Conservation (phyloP, 1,140 invertebrate genomes). For the Wasmannia auropunctata region DNA sequence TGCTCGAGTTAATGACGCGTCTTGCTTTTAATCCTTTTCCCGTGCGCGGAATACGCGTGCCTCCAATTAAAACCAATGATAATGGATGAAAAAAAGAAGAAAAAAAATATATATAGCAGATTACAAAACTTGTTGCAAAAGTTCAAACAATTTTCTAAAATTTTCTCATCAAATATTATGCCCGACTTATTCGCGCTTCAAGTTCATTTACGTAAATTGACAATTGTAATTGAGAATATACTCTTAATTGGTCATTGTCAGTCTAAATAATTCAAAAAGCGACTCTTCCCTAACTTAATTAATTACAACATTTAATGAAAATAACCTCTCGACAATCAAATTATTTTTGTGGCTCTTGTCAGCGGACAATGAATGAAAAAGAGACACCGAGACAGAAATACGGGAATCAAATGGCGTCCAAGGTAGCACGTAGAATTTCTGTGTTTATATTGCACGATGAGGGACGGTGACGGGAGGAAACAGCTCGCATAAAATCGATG, state of each 20-base stretch:
- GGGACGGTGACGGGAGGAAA: background rate
- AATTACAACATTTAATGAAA: background rate
- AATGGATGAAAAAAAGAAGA: background rate
- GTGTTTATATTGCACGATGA: background rate
- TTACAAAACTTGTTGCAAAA: background rate
- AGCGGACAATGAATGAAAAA: background rate
- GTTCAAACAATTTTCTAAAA: background rate
- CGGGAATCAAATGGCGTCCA: background rate
- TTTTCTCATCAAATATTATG: background rate
- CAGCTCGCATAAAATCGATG: constrained; percentile 8
- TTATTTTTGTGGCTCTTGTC: background rate
- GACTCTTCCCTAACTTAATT: background rate
- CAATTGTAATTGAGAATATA: too few relatives aligned
- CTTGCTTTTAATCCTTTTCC: constrained; percentile 28
- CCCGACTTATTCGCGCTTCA: background rate
- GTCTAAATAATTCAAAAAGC: background rate
- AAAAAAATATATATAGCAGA: background rate
- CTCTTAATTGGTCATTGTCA: background rate
- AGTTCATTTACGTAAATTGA: background rate
- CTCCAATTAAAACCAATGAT: constrained; percentile 32
- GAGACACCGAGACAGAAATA: background rate
- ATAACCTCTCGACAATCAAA: background rate
- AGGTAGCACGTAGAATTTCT: background rate
- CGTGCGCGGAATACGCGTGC: background rate
- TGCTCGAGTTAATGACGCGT: constrained; percentile 41